Percentiles rank a stretch among this genome's conserved stretches.
Evolutionary conservation across 2,797 vertebrate genomes (phyloP).

Genomic region (Malacoraja senta): DNA sequence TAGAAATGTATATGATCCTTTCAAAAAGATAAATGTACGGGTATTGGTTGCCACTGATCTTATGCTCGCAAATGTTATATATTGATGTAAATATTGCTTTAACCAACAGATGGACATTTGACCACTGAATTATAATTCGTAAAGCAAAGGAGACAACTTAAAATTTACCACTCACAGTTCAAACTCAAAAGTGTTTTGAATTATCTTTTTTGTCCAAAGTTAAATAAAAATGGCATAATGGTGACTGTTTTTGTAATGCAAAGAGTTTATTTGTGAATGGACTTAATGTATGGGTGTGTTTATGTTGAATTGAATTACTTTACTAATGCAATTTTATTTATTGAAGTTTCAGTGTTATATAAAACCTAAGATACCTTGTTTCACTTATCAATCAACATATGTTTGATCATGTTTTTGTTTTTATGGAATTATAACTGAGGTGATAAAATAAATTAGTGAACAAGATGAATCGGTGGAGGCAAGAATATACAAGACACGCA

Average conservation of each 20-base stretch:
- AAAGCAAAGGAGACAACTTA: neutral
- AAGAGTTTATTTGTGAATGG: neutral
- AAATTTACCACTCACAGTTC: conserved; percentile 1
- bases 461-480: neutral
- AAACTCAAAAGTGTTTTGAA: conserved; percentile 7
- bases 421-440: neutral
- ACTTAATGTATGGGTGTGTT: neutral
- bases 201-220: neutral
- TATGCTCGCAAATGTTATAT: conserved; percentile 26
- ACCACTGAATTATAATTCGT: neutral
- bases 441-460: neutral
- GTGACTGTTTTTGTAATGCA: neutral
- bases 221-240: neutral
- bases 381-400: neutral
- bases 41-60: conserved; percentile 19
- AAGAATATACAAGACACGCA: neutral
- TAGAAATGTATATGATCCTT: neutral
- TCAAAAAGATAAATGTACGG: conserved; percentile 11
- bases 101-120: neutral
- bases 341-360: neutral
- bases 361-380: neutral
- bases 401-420: neutral
- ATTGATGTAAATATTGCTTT: conserved; percentile 20
- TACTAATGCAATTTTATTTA: neutral
- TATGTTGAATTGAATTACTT: neutral